Evolutionary conservation across 2,888 invertebrate species (phyloP), one percentile per base, ranked within the genome.

Genomic region (Glyphotaelius pellucidus): DNA sequence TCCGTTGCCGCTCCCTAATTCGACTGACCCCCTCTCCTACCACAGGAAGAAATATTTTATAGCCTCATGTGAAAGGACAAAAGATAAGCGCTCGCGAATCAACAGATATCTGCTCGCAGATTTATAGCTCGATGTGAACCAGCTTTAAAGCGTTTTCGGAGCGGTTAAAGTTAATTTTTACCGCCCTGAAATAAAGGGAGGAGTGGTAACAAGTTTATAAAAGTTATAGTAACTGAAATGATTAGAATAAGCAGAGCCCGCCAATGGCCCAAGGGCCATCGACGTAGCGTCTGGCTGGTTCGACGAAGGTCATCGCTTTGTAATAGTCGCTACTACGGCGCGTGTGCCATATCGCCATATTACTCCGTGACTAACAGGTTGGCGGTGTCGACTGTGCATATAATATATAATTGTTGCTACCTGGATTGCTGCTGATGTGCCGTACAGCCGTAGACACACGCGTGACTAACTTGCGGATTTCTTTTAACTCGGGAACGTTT

Each of bases 321-420:
- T 42, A 42, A 42, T 42, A 42, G 1, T 42, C 42, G 42, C 42
- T 12, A 12, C 42, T 42, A 42, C 5, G 32, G 5, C 81, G 81
- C 81, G 31, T 19, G 31, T 32, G 15, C 42, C 14, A 42, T 38
- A 85, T 84, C 35, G 35, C 38, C 52, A 25, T 67, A 67, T 67
- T 67, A 67, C 67, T 67, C 86, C 86, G 86, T 52, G 86, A 47
- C 86, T 86, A 85, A 47, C 86, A 86, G 47, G 38, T 86, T 25
- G 81, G 32, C 81, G 14, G 81, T 38, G 38, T 12, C 35, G 30
- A 47, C 52, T 86, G 85, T 42, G 67, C 67, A 67, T 67, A 67
- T 67, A 52, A 52, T 52, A 52, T 52, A 52, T 52, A 19, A 86
- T 25, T 85, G 42, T 85, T 85, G 42, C 85, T 85, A n/a, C 38